Conservation (phyloP, 2,888 invertebrate genomes). For the Arge pagana region DNA sequence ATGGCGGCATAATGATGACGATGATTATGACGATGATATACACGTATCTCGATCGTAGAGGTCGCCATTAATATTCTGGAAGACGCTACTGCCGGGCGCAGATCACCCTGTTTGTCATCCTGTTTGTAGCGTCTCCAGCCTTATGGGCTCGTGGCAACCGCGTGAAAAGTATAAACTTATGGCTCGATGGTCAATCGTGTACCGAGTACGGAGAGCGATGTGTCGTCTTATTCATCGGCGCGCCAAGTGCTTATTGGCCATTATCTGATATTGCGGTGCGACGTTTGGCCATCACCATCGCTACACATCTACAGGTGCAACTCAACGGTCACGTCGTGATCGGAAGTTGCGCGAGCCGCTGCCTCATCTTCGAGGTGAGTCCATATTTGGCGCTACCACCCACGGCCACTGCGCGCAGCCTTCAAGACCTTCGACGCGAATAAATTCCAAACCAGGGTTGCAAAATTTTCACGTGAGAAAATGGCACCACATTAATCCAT, state of each 20-base stretch:
- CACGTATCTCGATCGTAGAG: too few species aligned
- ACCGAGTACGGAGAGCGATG: conserved; percentile 23
- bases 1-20: too few species aligned
- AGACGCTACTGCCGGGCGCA: too few species aligned
- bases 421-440: conserved; percentile 37
- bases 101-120: conserved; percentile 21
- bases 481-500: too few species aligned
- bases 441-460: too few species aligned
- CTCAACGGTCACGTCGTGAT: conserved; percentile 32
- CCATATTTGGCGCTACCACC: conserved; percentile 51
- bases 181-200: conserved; percentile 11
- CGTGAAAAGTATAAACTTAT: conserved; percentile 21
- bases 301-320: conserved; percentile 7
- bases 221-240: conserved; percentile 31
- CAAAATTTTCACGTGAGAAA: too few species aligned
- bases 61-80: too few species aligned
- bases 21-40: too few species aligned
- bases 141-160: conserved; percentile 14
- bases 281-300: conserved; percentile 44
- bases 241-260: conserved; percentile 43
- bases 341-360: conserved; percentile 4
- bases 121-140: conserved; percentile 20
- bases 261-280: conserved; percentile 37
- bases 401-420: conserved; percentile 48
- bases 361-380: conserved; percentile 41